Evolutionary conservation across 2,797 vertebrate genomes (phyloP), one percentile per base, ranked within the genome.

Genomic region (Poeciliopsis gracilis): DNA sequence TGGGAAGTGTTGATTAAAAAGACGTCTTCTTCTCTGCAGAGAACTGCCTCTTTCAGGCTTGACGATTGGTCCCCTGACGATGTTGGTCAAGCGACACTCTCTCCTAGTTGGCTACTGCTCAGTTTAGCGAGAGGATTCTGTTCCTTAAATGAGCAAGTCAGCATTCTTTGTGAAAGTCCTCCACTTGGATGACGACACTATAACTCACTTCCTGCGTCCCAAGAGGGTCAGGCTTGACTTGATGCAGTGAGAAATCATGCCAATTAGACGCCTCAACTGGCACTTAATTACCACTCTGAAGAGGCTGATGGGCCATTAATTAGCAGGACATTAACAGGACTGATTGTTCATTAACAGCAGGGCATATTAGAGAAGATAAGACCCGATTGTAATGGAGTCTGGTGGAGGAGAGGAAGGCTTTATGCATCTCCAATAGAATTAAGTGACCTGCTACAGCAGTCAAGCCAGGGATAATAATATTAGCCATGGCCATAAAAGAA

Each of bases 271-370:
- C 91, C 88, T 95, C 91, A 85, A 92, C 90, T 91, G 93, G 90
- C 89, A 89, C 91, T 93, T 95, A 94, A 95, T 94, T 93, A 92
- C 91, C 82, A 87, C 86, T 91, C 85, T 88, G 91, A 94, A 91
- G 89, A 90, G 92, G 86, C 88, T 93, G 93, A 93, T 93, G 92
- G 89, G 86, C 89, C 90, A 92, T 94, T 94, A 92, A 95, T 95
- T 95, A 94, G 92, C 90, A 90, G 91, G 93, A 93, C 93, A 93
- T 94, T 94, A 94, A 91, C 92, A 36, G 89, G 88, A 88, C 91
- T 92, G 91, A 95, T 93, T 95, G 92, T 93, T 93, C 94, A 93
- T 94, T 94, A 94, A 94, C 91, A 92, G 92, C 87, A 78, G 82
- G 88, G 88, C 93, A 93, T 93, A 95, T 94, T 94, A 90, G 90